Conservation (phyloP, 2,797 vertebrate genomes). For the Chloroceryle inda region DNA sequence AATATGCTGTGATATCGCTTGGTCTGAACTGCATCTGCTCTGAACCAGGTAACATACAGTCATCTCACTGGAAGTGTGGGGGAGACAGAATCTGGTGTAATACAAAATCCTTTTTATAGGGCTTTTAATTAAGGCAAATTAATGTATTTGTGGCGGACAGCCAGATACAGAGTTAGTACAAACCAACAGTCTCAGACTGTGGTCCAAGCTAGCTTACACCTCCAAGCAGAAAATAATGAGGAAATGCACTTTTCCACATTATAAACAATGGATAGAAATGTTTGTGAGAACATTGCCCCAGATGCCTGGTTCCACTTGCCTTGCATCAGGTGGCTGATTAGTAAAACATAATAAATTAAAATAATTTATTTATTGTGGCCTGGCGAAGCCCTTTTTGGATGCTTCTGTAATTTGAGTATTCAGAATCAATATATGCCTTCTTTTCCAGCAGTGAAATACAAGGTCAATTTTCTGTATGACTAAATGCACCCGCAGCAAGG, state of each 20-base stretch:
- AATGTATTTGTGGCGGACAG: neutral
- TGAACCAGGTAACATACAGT: neutral
- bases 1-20: neutral
- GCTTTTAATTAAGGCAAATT: slow-evolving; percentile 61
- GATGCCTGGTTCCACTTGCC: neutral
- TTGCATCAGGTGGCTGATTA: neutral
- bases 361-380: neutral
- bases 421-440: slow-evolving; percentile 19
- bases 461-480: slow-evolving; percentile 41
- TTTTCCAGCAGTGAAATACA: slow-evolving; percentile 12
- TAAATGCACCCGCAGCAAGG: neutral
- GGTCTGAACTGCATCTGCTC: neutral
- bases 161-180: neutral
- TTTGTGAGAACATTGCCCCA: neutral
- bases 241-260: neutral
- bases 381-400: neutral
- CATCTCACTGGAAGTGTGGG: neutral
- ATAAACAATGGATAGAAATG: neutral
- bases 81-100: neutral
- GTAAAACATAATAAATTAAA: neutral
- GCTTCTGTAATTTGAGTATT: neutral
- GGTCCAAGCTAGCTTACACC: neutral
- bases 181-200: neutral
- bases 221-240: neutral
- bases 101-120: neutral